Conservation (phyloP, 2,888 invertebrate genomes). For the Eristalis pertinax region DNA sequence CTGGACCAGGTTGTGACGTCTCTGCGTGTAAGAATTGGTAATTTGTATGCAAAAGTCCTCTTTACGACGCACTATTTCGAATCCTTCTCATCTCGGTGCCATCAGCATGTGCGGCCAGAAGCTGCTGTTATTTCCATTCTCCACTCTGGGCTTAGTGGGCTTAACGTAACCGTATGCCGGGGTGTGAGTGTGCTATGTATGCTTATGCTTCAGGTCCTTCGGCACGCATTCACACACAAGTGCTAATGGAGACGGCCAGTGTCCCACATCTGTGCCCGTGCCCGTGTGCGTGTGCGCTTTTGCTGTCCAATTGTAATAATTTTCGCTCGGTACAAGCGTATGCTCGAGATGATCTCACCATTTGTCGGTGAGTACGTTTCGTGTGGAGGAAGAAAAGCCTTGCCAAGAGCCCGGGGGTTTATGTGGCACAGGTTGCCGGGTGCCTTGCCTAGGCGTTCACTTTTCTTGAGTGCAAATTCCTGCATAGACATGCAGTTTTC, state of each 20-base stretch:
- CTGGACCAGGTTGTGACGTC: slow-evolving; percentile 40
- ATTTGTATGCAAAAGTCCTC: slow-evolving; percentile 65
- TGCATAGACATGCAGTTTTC: slow-evolving; percentile 52
- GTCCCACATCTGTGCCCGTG: neutral
- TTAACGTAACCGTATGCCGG: neutral
- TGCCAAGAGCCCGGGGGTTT: neutral
- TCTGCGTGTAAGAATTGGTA: slow-evolving; percentile 54
- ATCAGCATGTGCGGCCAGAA: slow-evolving; percentile 28
- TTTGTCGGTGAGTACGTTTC: slow-evolving; percentile 38
- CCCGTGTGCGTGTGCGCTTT: neutral
- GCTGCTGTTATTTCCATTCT: slow-evolving; percentile 35
- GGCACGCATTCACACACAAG: slow-evolving; percentile 43
- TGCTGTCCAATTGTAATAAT: slow-evolving; percentile 55
- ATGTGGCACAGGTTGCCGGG: slow-evolving; percentile 13
- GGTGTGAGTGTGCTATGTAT: neutral
- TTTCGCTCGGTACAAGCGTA: slow-evolving; percentile 35
- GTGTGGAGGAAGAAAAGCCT: neutral
- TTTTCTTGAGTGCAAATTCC: slow-evolving; percentile 44
- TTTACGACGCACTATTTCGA: slow-evolving; percentile 56
- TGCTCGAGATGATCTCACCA: slow-evolving; percentile 50
- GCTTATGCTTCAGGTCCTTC: neutral
- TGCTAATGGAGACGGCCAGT: slow-evolving; percentile 46
- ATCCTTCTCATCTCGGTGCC: slow-evolving; percentile 19
- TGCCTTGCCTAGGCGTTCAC: slow-evolving; percentile 35
- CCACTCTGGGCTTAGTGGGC: neutral